Conservation (phyloP, 2,113 vertebrate species). For the Propithecus coquereli region DNA sequence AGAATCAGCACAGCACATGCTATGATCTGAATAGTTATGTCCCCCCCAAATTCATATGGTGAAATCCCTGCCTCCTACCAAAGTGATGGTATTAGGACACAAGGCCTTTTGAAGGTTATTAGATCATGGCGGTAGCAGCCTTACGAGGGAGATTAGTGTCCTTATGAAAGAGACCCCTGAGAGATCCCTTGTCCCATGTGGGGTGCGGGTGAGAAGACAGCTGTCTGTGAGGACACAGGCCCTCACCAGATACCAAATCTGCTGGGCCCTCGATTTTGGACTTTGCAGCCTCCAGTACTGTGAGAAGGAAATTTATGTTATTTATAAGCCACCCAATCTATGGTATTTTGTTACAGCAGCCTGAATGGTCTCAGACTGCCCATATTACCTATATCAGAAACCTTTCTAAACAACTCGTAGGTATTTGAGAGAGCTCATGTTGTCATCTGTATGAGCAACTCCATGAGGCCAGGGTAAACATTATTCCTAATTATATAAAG, state of each 20-base stretch:
- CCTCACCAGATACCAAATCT: neutral
- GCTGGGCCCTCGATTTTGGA: neutral
- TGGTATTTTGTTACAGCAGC: neutral
- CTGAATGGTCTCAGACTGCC: neutral
- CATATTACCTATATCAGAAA: neutral
- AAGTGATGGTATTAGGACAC: neutral
- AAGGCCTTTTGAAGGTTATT: neutral
- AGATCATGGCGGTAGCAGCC: no score
- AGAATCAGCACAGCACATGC: neutral
- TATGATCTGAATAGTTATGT: neutral
- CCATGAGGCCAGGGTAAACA: slow-evolving; percentile 3
- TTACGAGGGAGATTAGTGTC: neutral
- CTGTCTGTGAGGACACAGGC: neutral
- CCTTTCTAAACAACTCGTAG: neutral
- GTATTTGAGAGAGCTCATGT: neutral
- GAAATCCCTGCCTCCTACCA: no score
- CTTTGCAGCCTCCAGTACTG: neutral
- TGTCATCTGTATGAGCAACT: neutral
- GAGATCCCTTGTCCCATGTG: neutral
- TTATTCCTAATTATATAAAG: neutral
- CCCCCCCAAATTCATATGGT: neutral
- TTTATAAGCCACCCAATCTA: neutral
- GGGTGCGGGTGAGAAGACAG: neutral
- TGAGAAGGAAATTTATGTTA: neutral
- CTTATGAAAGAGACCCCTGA: neutral